Evolutionary conservation across 1,140 invertebrate species (phyloP), one percentile per base, ranked within the genome.

Genomic region (Zeugodacus cucurbitae): DNA sequence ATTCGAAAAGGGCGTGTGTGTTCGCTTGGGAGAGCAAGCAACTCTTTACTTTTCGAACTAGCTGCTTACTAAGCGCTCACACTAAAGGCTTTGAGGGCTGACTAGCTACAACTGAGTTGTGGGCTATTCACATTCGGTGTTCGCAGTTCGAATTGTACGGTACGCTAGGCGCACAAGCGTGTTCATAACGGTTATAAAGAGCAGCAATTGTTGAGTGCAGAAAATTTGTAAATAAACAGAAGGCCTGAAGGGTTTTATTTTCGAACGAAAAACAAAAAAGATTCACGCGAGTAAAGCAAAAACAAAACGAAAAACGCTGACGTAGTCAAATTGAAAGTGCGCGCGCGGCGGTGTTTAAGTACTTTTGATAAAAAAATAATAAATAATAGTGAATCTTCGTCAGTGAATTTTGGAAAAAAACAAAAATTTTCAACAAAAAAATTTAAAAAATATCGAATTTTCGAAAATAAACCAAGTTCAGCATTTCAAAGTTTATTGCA

Each of bases 1-100:
- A n/a, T 44, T 82, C 74, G 74, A 82, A 82, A 82, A 44, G 74
- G 37, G 74, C 74, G 74, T 82, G 41, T 48, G 74, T 82, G 74
- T 82, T 4, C 26, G 6, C 58, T 44, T 54, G 41, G 1, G n/a
- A n/a, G 37, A 78, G 70, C 11, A 17, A 17, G 0, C n/a, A 78
- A 41, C 34, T 0, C 6, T 37, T 8, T 74, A 41, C 34, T 37
- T 22, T n/a, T 22, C 20, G 26, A 67, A 26, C 41, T 82, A 29
- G 74, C 41, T 82, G 11, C 48, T 82, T 82, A 82, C 41, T 41
- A 82, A 26, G 74, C 41, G 74, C 41, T 48, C 74, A 82, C n/a
- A 82, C n/a, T 48, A 74, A 32, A 17, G 17, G 32, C 32, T 20
- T 54, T 74, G 67, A 70, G 67, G n/a, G n/a, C 41, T 48, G 11